Evolutionary conservation across 2,888 invertebrate genomes (phyloP), one percentile per base, ranked within the genome.

Genomic region (Lomographa bimaculata): DNA sequence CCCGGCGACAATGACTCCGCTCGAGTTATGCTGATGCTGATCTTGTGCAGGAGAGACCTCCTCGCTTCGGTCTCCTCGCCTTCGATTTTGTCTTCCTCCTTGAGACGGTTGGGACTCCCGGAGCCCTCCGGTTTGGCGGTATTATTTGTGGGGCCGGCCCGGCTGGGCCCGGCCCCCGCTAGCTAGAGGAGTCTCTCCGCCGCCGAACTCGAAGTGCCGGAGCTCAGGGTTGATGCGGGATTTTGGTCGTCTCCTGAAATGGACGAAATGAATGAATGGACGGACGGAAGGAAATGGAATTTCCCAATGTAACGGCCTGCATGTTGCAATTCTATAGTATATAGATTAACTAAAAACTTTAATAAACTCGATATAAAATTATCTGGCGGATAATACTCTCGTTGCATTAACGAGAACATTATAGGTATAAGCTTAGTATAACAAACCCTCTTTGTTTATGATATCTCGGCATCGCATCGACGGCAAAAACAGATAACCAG

Each of bases 151-250:
- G 87, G 87, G 87, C 87, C 86, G 87, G 87, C 77, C 86, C 86
- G 69, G 54, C 78, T 90, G 56, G 86, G 80, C 91, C 92, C 92
- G 91, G 91, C 91, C 84, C 90, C 91, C 90, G 89, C 90, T 89
- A 90, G 93, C 93, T 94, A 94, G 91, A 94, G 93, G 77, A 94
- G 90, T 85, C 94, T 94, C 78, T 94, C 94, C 57, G 93, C 93
- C 55, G 92, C 92, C 65, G 93, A 92, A 83, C 92, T 93, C 52
- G 93, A 92, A 51, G 94, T 94, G 65, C 91, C 91, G 62, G 92
- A 92, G 79, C 91, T 92, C 72, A 91, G 80, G 60, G 91, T 90
- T 46, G 89, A 90, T 68, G 90, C 91, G 49, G 87, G 89, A 72
- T 89, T 90, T 77, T 83, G 87, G 68, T 90, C 90, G 65, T 90